Conservation (phyloP, 2,888 invertebrate genomes). For the Danaus chrysippus region DNA sequence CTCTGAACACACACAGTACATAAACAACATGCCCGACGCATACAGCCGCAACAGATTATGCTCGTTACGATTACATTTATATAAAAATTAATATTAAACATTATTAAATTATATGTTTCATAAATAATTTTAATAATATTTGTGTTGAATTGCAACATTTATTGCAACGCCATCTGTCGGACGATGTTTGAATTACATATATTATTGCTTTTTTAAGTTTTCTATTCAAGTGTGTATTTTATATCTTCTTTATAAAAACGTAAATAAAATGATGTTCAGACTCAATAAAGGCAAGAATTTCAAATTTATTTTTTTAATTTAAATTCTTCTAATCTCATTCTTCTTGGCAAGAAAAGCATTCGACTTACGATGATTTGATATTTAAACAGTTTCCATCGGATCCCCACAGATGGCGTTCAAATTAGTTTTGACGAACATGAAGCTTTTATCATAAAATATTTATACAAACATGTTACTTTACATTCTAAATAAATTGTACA, state of each 20-base stretch:
- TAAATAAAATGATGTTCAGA: slow-evolving; percentile 15
- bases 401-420: slow-evolving; percentile 12
- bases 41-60: slow-evolving; percentile 24
- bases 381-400: slow-evolving; percentile 1
- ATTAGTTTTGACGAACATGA: not conserved
- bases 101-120: not conserved
- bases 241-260: no score
- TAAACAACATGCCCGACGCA: slow-evolving; percentile 39
- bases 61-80: not conserved
- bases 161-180: slow-evolving; percentile 25
- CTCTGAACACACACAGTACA: slow-evolving; percentile 63
- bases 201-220: no score
- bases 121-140: not conserved
- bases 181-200: not conserved
- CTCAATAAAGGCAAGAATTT: slow-evolving; percentile 21
- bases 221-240: no score
- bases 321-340: not conserved
- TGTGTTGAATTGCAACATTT: not conserved
- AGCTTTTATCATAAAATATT: slow-evolving; percentile 6
- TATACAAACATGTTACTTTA: slow-evolving; percentile 1
- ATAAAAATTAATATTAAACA: not conserved
- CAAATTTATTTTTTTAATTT: not conserved
- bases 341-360: slow-evolving; percentile 3
- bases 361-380: not conserved
- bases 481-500: slow-evolving; percentile 4